These are phyloP conservation scores for Leucozona laternaria DNA, from an alignment of 2,888 invertebrate genomes.

Conservation along the genomic window DNA sequence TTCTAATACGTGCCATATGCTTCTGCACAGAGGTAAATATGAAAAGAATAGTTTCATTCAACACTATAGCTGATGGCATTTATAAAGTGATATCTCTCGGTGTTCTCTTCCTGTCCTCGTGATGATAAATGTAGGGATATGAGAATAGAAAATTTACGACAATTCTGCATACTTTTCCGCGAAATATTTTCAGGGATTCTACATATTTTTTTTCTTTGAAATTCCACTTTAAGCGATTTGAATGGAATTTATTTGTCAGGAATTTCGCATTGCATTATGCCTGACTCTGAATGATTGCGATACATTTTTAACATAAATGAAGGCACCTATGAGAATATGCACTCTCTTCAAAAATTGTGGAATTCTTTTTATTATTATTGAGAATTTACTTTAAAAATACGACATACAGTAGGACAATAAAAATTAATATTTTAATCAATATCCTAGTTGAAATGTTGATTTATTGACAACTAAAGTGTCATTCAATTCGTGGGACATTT, in stretches of 20 bases:
- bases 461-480: too few relatives aligned
- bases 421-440: too few relatives aligned
- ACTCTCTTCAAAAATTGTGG: too few relatives aligned
- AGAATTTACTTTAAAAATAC: too few relatives aligned
- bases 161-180: slow-evolving; percentile 5
- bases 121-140: neutral
- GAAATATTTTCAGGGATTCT: slow-evolving; percentile 44
- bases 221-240: slow-evolving; percentile 29
- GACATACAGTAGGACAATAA: too few relatives aligned
- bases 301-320: neutral
- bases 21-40: slow-evolving; percentile 43
- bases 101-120: neutral
- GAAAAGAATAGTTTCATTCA: slow-evolving; percentile 37
- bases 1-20: slow-evolving; percentile 42
- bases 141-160: slow-evolving; percentile 10
- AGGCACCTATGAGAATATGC: too few relatives aligned
- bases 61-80: slow-evolving; percentile 16
- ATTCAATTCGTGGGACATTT: too few relatives aligned
- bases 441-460: too few relatives aligned
- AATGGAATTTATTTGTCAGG: slow-evolving; percentile 41
- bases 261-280: slow-evolving; percentile 35
- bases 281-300: neutral
- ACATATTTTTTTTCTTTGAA: neutral
- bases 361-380: too few relatives aligned
- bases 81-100: slow-evolving; percentile 10